phyloP scores from a whole-genome alignment of 1,140 invertebrate species.

The honey bee (Apis mellifera) region DNA sequence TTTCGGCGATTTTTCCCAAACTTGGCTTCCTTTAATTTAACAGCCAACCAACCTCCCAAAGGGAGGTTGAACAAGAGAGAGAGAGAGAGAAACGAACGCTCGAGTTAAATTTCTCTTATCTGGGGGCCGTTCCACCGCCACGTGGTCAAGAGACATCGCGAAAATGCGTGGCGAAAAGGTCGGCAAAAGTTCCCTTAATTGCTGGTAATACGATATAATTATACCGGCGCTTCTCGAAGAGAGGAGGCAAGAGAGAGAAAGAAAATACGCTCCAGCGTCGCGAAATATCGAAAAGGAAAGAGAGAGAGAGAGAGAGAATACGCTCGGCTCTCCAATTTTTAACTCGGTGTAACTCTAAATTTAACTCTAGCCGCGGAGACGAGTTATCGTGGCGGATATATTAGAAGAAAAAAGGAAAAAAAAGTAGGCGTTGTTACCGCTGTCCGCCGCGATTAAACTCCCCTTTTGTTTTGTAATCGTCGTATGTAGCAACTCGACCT shows the following conservation, averaged over 20 bases:
- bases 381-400: constrained; percentile 50
- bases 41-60: background rate
- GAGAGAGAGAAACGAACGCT: background rate
- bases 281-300: background rate
- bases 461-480: constrained; percentile 53
- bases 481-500: constrained; percentile 35
- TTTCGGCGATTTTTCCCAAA: constrained; percentile 16
- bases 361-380: constrained; percentile 41
- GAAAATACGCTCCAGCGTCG: too few relatives aligned
- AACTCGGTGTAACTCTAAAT: constrained; percentile 45
- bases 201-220: constrained; percentile 46
- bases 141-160: constrained; percentile 15
- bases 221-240: constrained; percentile 25
- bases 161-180: constrained; percentile 33
- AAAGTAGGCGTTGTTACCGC: constrained; percentile 31
- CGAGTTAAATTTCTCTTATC: constrained; percentile 40
- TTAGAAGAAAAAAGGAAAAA: too few relatives aligned
- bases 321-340: constrained; percentile 7
- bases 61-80: background rate
- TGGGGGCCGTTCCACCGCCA: constrained; percentile 22
- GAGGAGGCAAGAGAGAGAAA: background rate
- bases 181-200: constrained; percentile 36
- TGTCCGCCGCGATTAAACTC: constrained; percentile 38
- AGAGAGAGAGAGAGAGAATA: background rate
- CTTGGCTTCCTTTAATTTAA: constrained; percentile 30